Base-by-base conservation (phyloP, 2,888 invertebrate genomes). In the Diaphora mendica region DNA sequence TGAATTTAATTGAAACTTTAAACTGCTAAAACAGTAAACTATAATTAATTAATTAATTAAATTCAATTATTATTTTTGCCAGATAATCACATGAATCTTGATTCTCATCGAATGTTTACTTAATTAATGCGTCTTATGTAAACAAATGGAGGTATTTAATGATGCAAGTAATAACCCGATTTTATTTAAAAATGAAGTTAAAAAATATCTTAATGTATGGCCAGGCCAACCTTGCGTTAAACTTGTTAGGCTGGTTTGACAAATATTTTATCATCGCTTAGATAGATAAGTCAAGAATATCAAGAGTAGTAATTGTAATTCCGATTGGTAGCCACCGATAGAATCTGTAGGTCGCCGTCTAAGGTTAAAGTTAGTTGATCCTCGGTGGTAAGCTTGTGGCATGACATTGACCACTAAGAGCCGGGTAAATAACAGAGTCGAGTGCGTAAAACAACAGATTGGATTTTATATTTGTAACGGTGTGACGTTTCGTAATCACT, bases 351-450 rank as follows among this genome's bases (percentile, higher is more conserved):
- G 82, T 80, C 83, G 74, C 77, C 81, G 70, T 74, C 76, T 80
- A 75, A 86, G 87, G 88, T 87, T 83, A 83, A 77, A 79, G 77
- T 78, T 81, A 78, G 78, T 78, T 78, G 79, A 82, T 82, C 77
- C 75, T 79, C 77, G 74, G 42, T 70, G 72, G 75, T 77, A 64
- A 75, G 77, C 80, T 76, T 76, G 81, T 82, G 77, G 74, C 77
- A 77, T 86, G 89, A 87, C 90, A 90, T 90, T 90, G 87, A 87
- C 84, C 73, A 81, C 78, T 80, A 80, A 81, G 75, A 71, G 70
- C 51, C 77, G 71, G 79, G 84, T 85, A 83, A 86, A 86, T 82
- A 84, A 81, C 82, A 72, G 78, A 42, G 77, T 74, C 73, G 73
- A 73, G 77, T 75, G 65, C 71, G 76, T 77, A 78, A 64, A 80